Conservation (phyloP, 2,797 vertebrate species). For the Peromyscus attwateri region DNA sequence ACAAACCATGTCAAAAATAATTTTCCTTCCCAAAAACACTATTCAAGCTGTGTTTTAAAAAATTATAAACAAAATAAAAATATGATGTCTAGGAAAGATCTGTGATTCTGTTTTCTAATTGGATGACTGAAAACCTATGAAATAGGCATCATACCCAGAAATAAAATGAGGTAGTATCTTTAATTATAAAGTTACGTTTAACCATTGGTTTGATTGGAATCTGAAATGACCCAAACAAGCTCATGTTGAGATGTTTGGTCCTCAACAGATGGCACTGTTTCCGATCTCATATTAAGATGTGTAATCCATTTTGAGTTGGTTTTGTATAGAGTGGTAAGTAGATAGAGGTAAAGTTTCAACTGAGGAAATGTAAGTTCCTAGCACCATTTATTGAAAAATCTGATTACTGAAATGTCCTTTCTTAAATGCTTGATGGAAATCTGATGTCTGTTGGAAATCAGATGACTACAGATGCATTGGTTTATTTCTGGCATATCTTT, state of each 20-base stretch:
- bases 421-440: not conserved
- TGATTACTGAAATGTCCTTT: not conserved
- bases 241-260: not conserved
- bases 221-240: not conserved
- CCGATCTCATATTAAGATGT: not conserved
- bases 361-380: not conserved
- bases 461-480: not conserved
- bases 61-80: not conserved
- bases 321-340: not conserved
- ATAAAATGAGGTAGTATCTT: not conserved
- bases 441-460: not conserved
- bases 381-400: not conserved
- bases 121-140: not conserved
- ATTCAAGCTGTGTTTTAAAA: not conserved
- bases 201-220: not conserved
- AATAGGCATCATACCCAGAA: not conserved
- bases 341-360: not conserved
- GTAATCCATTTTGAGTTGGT: not conserved
- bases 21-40: constrained; percentile 40
- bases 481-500: not conserved
- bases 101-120: not conserved
- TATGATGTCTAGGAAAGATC: not conserved
- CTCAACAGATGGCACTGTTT: not conserved
- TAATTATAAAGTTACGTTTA: not conserved
- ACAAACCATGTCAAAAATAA: constrained; percentile 28